Conservation (phyloP, 2,797 vertebrate genomes). For the Megalops cyprinoides region DNA sequence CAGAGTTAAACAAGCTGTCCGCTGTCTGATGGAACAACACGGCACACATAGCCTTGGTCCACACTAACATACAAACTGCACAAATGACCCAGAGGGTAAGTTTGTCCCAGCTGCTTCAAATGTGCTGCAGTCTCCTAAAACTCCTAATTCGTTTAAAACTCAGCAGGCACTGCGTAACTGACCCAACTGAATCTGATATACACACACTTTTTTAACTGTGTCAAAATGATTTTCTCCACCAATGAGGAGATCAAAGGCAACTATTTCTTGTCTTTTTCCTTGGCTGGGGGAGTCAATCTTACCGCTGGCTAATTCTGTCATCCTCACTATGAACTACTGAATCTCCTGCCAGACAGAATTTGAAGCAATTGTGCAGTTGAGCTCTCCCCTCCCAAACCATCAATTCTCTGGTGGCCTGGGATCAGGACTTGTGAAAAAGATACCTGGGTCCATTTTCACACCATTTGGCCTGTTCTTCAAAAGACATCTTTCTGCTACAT, state of each 20-base stretch:
- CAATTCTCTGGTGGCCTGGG: not conserved
- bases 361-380: not conserved
- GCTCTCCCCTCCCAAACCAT: not conserved
- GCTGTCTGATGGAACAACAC: slow-evolving; percentile 17
- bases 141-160: not conserved
- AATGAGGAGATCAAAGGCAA: slow-evolving; percentile 3
- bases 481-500: too few species aligned
- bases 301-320: not conserved
- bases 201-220: not conserved
- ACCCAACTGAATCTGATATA: not conserved
- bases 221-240: not conserved
- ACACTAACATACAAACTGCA: not conserved
- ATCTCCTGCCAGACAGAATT: not conserved
- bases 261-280: not conserved
- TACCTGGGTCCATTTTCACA: not conserved
- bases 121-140: not conserved
- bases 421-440: not conserved
- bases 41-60: slow-evolving; percentile 14
- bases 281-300: not conserved
- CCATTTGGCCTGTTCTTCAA: not conserved
- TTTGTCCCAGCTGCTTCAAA: not conserved
- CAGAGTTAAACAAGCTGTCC: not conserved
- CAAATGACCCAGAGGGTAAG: not conserved
- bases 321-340: not conserved
- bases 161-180: not conserved